Evolutionary conservation across 64 coral and sea anemone genomes (phyloP), one percentile per base, ranked within the genome.

Genomic region (Dendrophyllia cribrosa): DNA sequence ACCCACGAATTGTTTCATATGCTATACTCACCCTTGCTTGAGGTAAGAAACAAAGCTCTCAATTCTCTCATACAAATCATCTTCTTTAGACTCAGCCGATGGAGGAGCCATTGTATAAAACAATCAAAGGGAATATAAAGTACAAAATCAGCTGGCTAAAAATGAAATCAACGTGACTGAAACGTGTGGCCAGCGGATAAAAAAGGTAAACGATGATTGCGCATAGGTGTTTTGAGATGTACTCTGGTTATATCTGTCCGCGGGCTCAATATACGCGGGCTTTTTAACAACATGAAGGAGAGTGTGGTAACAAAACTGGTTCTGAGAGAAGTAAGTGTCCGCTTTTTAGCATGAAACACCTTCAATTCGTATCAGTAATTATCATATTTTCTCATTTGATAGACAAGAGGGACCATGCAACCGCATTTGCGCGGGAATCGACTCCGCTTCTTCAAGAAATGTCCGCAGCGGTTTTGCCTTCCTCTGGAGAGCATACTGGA

Each of bases 1-100:
- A 6, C 48, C 48, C 1, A 78, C 16, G 20, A 55, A 5, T 20
- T 9, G 17, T 55, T 22, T 53, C 14, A 21, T 53, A 10, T 23
- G 66, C 9, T 19, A 51, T 24, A 86, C 91, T 59, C 5, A 93
- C 91, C 91, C 83, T 75, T 93, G 91, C 23, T 93, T 93, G 13
- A 93, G 70, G 23, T 56, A 74, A 48, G 91, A 86, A 58, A 93
- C 75, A 87, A 68, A 93, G n/a, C 70, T 93, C 47, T 86, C 91
- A 16, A 93, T 93, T 85, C 85, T 85, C 25, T 93, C 91, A 26
- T 65, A 63, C 74, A 93, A 75, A 43, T 93, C 91, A 67, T 93
- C 91, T 76, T 86, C 90, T 76, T 85, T 86, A 7, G 72, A 59
- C 4, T 93, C 91, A 58, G 15, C 72, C 45, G 72, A 75, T 8